Evolutionary conservation across 2,797 vertebrate genomes (phyloP), one percentile per base, ranked within the genome.

Genomic region (Etheostoma perlongum): DNA sequence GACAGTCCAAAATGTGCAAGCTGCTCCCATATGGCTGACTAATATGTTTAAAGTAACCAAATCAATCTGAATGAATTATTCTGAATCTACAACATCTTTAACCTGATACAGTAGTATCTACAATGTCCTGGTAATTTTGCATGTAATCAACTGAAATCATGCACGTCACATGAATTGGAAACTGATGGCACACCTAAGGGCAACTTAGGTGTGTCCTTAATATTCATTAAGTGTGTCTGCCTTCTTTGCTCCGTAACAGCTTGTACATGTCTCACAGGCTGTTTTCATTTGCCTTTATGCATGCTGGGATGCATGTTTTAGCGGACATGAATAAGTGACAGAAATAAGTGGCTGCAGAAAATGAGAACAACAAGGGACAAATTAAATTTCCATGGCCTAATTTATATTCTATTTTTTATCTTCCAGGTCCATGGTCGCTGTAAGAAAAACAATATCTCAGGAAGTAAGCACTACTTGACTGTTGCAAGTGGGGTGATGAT

Each of bases 401-500:
- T 88, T 62, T 64, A 19, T 74, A 30, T 81, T 82, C 52, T 79
- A 61, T 78, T 83, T 86, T 36, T 87, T 80, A 4, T 47, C 59
- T 44, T 85, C 36, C 81, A 97, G 96, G 96, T 97, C 69, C 95
- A 97, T 84, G 95, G 96, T 82, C 96, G 96, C 86, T 96, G 96
- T 87, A 96, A 95, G 92, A 96, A 96, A 91, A 97, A 96, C 93
- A 96, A 94, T 91, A 95, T 96, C 82, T 97, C 95, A 69, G 94
- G 95, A 93, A 97, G 96, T 93, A 97, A 97, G 90, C 96, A 96
- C 92, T 96, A 96, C 91, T 93, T 97, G 88, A 96, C 96, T 67
- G 96, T 97, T 90, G 95, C 94, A 54, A 96, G 96, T 66, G 96
- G 96, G 0, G 93, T 97, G 78, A 96, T 97, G 89, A 96, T 96